These are phyloP conservation scores for Aphelenchoides fujianensis DNA, from an alignment of 1,140 invertebrate species.

Conservation along the genomic window DNA sequence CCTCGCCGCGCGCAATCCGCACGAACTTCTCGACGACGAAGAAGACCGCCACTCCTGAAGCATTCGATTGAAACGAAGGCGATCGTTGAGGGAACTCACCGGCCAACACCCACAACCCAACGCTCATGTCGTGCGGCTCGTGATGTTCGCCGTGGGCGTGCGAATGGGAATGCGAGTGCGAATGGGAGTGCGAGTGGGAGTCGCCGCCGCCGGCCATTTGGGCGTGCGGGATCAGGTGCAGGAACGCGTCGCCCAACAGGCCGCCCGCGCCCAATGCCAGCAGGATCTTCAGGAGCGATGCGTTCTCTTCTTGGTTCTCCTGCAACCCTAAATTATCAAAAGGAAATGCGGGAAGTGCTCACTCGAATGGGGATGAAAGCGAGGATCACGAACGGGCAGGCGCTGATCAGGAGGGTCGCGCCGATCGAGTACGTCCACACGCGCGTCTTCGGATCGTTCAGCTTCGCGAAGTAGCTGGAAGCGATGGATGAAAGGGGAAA, in stretches of 20 bases:
- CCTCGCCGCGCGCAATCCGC: constrained; percentile 47
- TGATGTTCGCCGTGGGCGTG: constrained; percentile 41
- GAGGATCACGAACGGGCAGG: constrained; percentile 79
- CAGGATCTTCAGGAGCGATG: constrained; percentile 73
- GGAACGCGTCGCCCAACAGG: constrained; percentile 87
- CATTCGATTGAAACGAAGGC: constrained; percentile 3
- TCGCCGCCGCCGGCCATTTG: constrained; percentile 67
- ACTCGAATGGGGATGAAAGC: constrained; percentile 84
- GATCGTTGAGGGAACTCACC: constrained; percentile 28
- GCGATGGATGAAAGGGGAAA: constrained; percentile 22
- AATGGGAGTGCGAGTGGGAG: constrained; percentile 67
- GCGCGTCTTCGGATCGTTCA: constrained; percentile 44
- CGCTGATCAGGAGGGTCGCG: constrained; percentile 44
- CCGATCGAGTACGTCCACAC: constrained; percentile 50
- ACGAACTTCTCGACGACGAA: constrained; percentile 56
- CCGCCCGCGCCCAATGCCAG: constrained; percentile 91
- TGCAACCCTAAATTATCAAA: constrained; percentile 23
- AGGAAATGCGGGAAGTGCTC: constrained; percentile 68
- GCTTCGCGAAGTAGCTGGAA: constrained; percentile 42
- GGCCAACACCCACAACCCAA: constrained; percentile 44
- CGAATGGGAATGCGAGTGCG: constrained; percentile 64
- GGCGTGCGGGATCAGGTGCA: constrained; percentile 93
- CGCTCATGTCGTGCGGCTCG: constrained; percentile 46
- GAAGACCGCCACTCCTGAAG: constrained; percentile 45
- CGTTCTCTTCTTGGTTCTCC: constrained; percentile 33